Conservation (phyloP, 2,888 invertebrate species). For the Xestia c-nigrum region DNA sequence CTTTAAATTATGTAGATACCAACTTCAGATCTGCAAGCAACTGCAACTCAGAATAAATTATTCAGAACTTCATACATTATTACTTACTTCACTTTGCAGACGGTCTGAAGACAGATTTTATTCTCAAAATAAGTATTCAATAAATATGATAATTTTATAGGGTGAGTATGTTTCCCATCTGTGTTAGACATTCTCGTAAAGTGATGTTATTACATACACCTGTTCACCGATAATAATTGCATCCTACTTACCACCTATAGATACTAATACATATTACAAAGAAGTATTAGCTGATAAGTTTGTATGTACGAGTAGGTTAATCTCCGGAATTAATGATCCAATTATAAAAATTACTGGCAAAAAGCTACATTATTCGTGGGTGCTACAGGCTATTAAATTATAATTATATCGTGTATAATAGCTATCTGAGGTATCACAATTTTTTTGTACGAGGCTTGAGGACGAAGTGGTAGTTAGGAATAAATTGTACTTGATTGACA, state of each 20-base stretch:
- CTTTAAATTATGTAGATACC: not conserved
- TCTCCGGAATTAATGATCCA: too few relatives aligned
- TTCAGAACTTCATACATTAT: conserved; percentile 26
- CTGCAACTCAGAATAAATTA: conserved; percentile 1
- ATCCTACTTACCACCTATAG: conserved; percentile 4
- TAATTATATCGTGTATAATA: too few relatives aligned
- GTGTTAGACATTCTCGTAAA: conserved; percentile 45
- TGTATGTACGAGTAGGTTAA: too few relatives aligned
- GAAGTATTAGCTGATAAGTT: too few relatives aligned
- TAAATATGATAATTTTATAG: conserved; percentile 64
- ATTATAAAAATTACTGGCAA: too few relatives aligned
- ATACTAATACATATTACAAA: too few relatives aligned
- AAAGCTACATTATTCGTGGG: too few relatives aligned
- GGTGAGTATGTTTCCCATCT: conserved; percentile 34
- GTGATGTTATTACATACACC: conserved; percentile 36
- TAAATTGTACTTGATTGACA: conserved; percentile 4
- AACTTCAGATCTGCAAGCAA: not conserved
- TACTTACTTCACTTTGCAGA: not conserved
- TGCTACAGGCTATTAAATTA: too few relatives aligned
- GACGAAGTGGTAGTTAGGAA: not conserved
- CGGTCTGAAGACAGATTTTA: conserved; percentile 40
- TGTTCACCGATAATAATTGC: conserved; percentile 36
- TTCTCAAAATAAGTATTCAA: conserved; percentile 53
- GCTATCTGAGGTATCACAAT: too few relatives aligned
- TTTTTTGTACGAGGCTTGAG: too few relatives aligned